Evolutionary conservation across 2,797 vertebrate species (phyloP), one percentile per base, ranked within the genome.

Genomic region (Malurus leucopterus): DNA sequence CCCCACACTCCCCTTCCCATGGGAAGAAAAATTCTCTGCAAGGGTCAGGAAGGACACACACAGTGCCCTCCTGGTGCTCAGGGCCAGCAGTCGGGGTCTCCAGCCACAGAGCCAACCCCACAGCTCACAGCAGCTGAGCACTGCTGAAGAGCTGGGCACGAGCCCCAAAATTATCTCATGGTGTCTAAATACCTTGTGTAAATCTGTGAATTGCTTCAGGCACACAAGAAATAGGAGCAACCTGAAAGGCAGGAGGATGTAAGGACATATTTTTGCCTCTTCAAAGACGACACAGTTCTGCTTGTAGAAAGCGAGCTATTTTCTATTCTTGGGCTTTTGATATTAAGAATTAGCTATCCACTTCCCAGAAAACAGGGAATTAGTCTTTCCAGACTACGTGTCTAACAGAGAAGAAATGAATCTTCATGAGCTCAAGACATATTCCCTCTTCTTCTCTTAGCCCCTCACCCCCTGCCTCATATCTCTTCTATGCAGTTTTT

Each of bases 401-500:
- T 73, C 93, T 91, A 95, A 93, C 88, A 80, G 93, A 93, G 78
- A 93, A 90, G 86, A 96, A 96, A 96, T 94, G 89, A 95, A 92
- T 72, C 91, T 84, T 95, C 94, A 87, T 51, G 58, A 94, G 92
- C 91, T 74, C 78, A 86, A 94, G 90, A 88, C 63, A 84, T 93
- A 94, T 94, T 95, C 92, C 82, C 86, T 84, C 72, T 94, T 84
- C 89, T 90, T 88, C 94, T 91, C 61, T 90, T 92, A 89, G 94
- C 93, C 91, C 92, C 91, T 94, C 95, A 92, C 93, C 93, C 96
- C 58, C 84, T 74, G 58, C 77, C 77, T 94, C 94, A 89, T 97
- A 97, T 97, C 96, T 96, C 95, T 94, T 93, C 92, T 92, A 95
- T 96, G 96, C 96, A 97, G 96, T 96, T 95, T 97, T 95, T 94